Base-by-base conservation (phyloP, 2,888 invertebrate genomes). In the Capitulum mitella region DNA sequence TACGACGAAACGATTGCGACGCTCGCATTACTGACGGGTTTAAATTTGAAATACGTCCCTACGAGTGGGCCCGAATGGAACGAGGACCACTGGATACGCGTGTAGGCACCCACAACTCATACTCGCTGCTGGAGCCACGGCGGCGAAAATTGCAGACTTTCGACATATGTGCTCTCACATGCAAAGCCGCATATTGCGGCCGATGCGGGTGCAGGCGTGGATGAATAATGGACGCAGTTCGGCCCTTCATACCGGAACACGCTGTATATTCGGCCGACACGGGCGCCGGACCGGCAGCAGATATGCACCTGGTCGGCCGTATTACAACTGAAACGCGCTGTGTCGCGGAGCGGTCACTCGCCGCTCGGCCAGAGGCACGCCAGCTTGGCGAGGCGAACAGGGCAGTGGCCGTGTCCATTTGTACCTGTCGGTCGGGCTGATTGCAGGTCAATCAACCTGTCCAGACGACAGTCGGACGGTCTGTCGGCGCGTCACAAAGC, bases 91-190 rank as follows among this genome's bases (percentile, higher is more conserved):
- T 34, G 64, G 29, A 22, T 32, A 34, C 19, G 64, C 64, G 64
- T 64, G 64, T 34, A 34, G 29, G 34, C 14, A 19, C 3, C 34
- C 64, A 64, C 34, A 64, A 64, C 64, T 64, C 64, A 64, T 19
- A 19, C 8, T 29, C 34, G 34, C 64, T 5, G 34, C 32, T 3
- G 19, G 64, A 14, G 64, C 32, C 14, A 32, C 64, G 12, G 34
- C 34, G 34, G 34, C 16, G 34, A 64, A 64, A 64, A 64, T 34
- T 32, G 64, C 64, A 64, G 34, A 16, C 34, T 5, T 19, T 29
- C 64, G 64, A 64, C 64, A 64, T 64, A 64, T 64, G 64, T 34
- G 14, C 64, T 3, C 64, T 32, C 64, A 64, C 64, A 64, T 64
- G 64, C 64, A 64, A 64, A 64, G 34, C 64, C 32, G 34, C 64